These are phyloP conservation scores for Jacana jacana DNA, from an alignment of 2,113 vertebrate species.

Conservation along the genomic window DNA sequence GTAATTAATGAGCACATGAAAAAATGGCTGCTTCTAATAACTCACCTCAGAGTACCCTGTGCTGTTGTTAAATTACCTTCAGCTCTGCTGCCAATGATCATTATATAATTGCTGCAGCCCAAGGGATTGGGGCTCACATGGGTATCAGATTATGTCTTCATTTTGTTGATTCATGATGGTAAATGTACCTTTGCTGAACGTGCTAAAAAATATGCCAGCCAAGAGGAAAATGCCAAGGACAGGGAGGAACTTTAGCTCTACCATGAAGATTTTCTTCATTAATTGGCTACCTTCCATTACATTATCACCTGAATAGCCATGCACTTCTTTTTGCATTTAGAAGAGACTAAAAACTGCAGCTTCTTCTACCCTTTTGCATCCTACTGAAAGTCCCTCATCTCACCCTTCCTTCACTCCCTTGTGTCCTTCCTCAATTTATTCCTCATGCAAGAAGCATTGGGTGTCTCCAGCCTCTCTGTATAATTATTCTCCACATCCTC, in stretches of 20 bases:
- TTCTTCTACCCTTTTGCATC: background rate
- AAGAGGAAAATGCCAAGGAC: background rate
- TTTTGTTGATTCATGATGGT: background rate
- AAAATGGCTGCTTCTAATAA: background rate
- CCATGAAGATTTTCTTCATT: background rate
- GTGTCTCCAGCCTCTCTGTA: background rate
- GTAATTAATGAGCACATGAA: background rate
- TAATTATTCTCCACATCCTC: background rate
- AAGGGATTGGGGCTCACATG: background rate
- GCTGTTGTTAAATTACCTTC: background rate
- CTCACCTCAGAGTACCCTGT: background rate
- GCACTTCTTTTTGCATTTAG: background rate
- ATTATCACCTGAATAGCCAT: background rate
- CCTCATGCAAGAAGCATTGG: background rate
- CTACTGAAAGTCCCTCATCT: background rate
- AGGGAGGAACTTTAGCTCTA: background rate
- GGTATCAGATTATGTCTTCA: background rate
- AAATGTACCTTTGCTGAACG: background rate
- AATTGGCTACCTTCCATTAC: background rate
- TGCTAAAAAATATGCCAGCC: background rate
- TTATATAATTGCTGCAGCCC: background rate
- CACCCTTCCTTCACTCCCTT: background rate
- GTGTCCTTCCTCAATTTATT: background rate
- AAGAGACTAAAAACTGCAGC: background rate
- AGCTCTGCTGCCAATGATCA: background rate